Evolutionary conservation across 2,113 vertebrate genomes (phyloP).

Genomic region (Anarhynchus alexandrinus): DNA sequence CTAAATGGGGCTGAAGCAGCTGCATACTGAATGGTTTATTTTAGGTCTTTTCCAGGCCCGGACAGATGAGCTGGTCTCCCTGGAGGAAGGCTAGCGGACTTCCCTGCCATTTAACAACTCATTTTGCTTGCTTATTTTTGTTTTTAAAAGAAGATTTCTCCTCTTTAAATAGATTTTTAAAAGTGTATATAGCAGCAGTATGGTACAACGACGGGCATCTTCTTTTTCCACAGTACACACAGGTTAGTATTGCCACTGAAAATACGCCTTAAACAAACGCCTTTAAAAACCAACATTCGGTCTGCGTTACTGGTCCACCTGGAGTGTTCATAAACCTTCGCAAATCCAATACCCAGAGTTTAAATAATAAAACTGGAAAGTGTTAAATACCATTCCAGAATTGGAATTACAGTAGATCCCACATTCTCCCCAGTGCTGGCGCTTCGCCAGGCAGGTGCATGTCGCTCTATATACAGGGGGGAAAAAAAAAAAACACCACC

Average conservation of each 20-base stretch:
- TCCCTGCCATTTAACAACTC: constrained; percentile 24
- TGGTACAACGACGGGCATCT: not conserved
- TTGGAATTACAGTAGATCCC: constrained; percentile 47
- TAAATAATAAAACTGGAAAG: constrained; percentile 20
- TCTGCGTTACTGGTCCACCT: not conserved
- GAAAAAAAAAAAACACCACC: not conserved
- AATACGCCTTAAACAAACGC: constrained; percentile 12
- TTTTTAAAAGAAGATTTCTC: not conserved
- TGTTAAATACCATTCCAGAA: constrained; percentile 46
- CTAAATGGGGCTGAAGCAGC: not conserved
- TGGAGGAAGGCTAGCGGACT: not conserved
- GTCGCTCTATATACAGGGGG: constrained; percentile 38
- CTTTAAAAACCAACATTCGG: not conserved
- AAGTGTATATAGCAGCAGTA: constrained; percentile 47
- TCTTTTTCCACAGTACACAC: constrained; percentile 32
- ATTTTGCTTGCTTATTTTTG: not conserved
- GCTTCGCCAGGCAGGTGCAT: not conserved
- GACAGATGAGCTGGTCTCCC: constrained; percentile 5
- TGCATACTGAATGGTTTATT: constrained; percentile 44
- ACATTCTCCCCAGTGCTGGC: not conserved
- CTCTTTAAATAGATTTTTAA: constrained; percentile 38
- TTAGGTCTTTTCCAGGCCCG: constrained; percentile 22
- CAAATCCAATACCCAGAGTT: not conserved
- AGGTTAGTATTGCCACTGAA: constrained; percentile 55
- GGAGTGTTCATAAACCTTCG: not conserved